These are phyloP conservation scores for Epicauta chinensis DNA, from an alignment of 1,140 invertebrate genomes.

Conservation along the genomic window DNA sequence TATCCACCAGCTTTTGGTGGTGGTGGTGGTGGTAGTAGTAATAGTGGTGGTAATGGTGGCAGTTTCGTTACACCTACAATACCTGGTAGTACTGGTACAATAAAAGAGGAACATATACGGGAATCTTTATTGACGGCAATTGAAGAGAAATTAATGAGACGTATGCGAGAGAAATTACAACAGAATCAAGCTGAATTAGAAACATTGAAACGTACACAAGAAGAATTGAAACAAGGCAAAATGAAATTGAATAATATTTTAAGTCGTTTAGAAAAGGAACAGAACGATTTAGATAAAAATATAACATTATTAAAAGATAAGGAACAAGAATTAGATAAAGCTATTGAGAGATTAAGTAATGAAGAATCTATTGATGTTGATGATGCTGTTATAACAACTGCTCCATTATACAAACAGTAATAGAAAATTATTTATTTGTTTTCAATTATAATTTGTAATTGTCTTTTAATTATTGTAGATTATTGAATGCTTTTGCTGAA, in stretches of 20 bases:
- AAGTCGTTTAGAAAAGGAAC: constrained; percentile 75
- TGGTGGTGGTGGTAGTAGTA: not conserved
- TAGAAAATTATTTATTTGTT: no score
- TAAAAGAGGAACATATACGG: constrained; percentile 92
- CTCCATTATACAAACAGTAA: constrained; percentile 93
- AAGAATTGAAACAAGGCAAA: constrained; percentile 83
- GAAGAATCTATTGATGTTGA: constrained; percentile 86
- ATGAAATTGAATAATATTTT: constrained; percentile 76
- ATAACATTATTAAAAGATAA: constrained; percentile 78
- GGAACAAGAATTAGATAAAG: constrained; percentile 76
- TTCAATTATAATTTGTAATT: not conserved
- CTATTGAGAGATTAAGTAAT: constrained; percentile 69
- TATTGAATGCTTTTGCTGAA: constrained; percentile 93
- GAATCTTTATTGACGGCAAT: constrained; percentile 90
- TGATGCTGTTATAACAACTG: constrained; percentile 93
- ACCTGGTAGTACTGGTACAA: constrained; percentile 60
- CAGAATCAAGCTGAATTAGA: constrained; percentile 89
- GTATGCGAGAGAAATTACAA: constrained; percentile 81
- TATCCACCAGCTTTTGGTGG: constrained; percentile 29
- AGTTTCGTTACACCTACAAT: constrained; percentile 35
- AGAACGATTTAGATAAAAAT: constrained; percentile 79
- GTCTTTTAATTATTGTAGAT: constrained; percentile 46
- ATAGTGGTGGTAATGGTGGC: constrained; percentile 4
- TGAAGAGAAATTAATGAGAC: constrained; percentile 84
- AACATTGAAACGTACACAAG: constrained; percentile 79